Conservation (phyloP, 2,113 vertebrate genomes). For the Carettochelys insculpta region DNA sequence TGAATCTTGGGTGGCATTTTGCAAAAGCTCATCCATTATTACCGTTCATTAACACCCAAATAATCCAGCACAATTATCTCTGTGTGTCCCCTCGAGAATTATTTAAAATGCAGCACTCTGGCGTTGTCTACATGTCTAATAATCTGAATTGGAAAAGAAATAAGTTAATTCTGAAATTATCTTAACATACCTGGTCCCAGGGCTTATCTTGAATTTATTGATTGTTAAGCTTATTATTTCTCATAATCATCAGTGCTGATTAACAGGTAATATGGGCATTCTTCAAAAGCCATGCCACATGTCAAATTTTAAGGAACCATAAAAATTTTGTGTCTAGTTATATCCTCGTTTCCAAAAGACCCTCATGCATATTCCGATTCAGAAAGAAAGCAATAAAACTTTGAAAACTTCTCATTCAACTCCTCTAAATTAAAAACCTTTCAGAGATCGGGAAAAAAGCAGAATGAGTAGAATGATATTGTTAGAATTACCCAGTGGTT, state of each 20-base stretch:
- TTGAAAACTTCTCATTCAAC: background rate
- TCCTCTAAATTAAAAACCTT: conserved; percentile 4
- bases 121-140: background rate
- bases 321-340: background rate
- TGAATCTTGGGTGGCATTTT: conserved; percentile 28
- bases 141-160: background rate
- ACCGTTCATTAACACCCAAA: conserved; percentile 34
- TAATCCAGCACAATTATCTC: conserved; percentile 25
- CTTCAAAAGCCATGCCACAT: background rate
- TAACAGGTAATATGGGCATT: background rate
- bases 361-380: background rate
- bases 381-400: background rate
- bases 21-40: conserved; percentile 25
- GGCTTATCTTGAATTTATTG: background rate
- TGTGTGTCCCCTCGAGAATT: background rate
- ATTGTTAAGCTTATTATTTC: background rate
- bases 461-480: background rate
- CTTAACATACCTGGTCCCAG: background rate
- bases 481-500: background rate
- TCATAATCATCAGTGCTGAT: background rate
- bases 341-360: background rate
- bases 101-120: conserved; percentile 15
- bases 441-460: background rate
- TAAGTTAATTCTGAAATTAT: background rate
- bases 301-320: background rate